phyloP scores from a whole-genome alignment of 1,140 invertebrate species.

The Araneus ventricosus region DNA sequence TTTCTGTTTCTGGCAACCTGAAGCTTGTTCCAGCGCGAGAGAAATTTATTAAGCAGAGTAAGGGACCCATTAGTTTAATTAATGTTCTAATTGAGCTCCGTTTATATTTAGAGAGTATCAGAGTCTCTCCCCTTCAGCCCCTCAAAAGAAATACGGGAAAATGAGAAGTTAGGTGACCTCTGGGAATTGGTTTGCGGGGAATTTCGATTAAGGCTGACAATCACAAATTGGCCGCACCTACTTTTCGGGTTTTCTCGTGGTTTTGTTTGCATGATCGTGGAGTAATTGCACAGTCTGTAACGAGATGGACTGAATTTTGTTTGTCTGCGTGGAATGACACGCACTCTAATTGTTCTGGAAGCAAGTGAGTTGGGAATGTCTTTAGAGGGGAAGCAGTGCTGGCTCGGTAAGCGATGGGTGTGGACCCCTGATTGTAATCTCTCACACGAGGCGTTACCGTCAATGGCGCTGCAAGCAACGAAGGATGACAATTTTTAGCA shows the following conservation, averaged over 20 bases:
- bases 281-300: slow-evolving; percentile 67
- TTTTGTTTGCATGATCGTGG: slow-evolving; percentile 63
- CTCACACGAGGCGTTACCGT: not conserved
- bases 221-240: slow-evolving; percentile 73
- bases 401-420: slow-evolving; percentile 28
- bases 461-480: not conserved
- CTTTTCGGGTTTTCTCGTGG: slow-evolving; percentile 62
- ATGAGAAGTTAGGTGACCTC: slow-evolving; percentile 65
- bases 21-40: slow-evolving; percentile 65
- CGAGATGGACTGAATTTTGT: slow-evolving; percentile 66
- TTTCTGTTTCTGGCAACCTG: slow-evolving; percentile 63
- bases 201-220: slow-evolving; percentile 74
- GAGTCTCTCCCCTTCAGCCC: slow-evolving; percentile 50
- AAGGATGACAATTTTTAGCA: slow-evolving; percentile 30
- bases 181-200: slow-evolving; percentile 69
- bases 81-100: slow-evolving; percentile 74
- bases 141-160: slow-evolving; percentile 62
- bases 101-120: slow-evolving; percentile 60
- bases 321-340: slow-evolving; percentile 66
- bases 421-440: slow-evolving; percentile 28
- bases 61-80: slow-evolving; percentile 74
- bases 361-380: slow-evolving; percentile 20
- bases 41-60: slow-evolving; percentile 75
- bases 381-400: not conserved
- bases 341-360: slow-evolving; percentile 21